Base-by-base conservation (phyloP, 1,140 invertebrate species). In the Zaprionus ghesquierei region DNA sequence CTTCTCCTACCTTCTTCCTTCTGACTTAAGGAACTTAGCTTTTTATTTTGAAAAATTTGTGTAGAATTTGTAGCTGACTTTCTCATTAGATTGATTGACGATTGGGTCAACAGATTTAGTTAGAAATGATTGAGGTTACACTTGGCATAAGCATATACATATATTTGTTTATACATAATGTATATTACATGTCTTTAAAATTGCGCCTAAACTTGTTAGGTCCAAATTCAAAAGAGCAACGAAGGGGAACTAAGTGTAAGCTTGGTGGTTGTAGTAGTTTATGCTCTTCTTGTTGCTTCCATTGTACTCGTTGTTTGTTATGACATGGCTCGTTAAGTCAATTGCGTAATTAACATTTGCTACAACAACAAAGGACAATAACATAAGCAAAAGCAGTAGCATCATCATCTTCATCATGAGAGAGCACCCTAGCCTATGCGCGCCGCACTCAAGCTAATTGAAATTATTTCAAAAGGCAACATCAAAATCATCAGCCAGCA, bases 291-390 rank as follows among this genome's bases (percentile, higher is more conserved):
- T 64, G 50, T 55, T 55, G 70, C 10, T 31, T n/a, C n/a, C 29
- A 31, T 31, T 35, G 33, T 20, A 18, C 15, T 44, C 38, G 59
- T 53, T 73, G 69, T 41, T 33, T 71, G 53, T 66, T 62, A 50
- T 69, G 58, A 29, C 22, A 54, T 65, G 63, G 61, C 69, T 68
- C 68, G 82, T 86, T 85, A 82, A 87, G 75, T 87, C 79, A 82
- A 86, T 87, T 79, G 79, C 82, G 75, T 87, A 82, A 86, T 87
- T 86, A 87, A 81, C 82, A 87, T 81, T 71, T 79, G 66, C 25
- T 44, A 58, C 44, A 50, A 22, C 59, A 44, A 12, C 12, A 20
- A 63, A 15, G 33, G 41, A 46, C 8, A 46, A 46, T 46, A 46
- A 18, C 35, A 38, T 38, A n/a, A 15, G n/a, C 35, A 15, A 15